Conservation (phyloP, 2,888 invertebrate species). For the Unio delphinus region DNA sequence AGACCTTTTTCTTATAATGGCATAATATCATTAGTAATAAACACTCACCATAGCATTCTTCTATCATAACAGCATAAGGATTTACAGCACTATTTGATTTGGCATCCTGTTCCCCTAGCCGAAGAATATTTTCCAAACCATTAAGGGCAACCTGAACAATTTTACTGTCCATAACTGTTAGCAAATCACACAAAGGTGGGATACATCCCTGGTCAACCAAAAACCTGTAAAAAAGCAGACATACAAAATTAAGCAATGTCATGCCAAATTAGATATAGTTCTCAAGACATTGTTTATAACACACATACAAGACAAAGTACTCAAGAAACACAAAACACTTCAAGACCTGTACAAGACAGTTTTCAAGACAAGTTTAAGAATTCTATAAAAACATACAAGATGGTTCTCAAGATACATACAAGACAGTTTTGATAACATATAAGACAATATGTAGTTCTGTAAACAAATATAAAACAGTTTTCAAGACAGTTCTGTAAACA, state of each 20-base stretch:
- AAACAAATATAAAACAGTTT: too few species aligned
- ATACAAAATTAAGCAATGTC: neutral
- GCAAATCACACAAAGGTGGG: conserved; percentile 91
- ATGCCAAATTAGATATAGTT: neutral
- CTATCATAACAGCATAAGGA: conserved; percentile 90
- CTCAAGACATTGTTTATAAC: too few species aligned
- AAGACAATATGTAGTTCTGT: too few species aligned
- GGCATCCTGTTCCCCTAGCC: conserved; percentile 88
- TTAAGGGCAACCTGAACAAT: conserved; percentile 95
- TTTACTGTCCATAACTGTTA: conserved; percentile 93
- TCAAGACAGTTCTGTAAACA: too few species aligned
- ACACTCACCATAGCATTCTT: conserved; percentile 91
- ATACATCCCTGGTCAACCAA: conserved; percentile 84
- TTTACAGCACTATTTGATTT: conserved; percentile 79
- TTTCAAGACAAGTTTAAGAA: too few species aligned
- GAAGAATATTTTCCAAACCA: conserved; percentile 94
- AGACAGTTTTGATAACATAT: too few species aligned
- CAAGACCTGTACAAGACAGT: too few species aligned
- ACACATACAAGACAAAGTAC: too few species aligned
- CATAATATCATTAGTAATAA: neutral
- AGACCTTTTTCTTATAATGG: neutral
- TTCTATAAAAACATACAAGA: too few species aligned
- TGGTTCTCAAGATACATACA: too few species aligned
- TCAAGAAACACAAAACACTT: too few species aligned
- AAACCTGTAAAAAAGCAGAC: conserved; percentile 54